Percentiles rank a stretch among this genome's conserved stretches.
Evolutionary conservation across 2,113 vertebrate genomes (phyloP).

Genomic region (Riparia riparia): DNA sequence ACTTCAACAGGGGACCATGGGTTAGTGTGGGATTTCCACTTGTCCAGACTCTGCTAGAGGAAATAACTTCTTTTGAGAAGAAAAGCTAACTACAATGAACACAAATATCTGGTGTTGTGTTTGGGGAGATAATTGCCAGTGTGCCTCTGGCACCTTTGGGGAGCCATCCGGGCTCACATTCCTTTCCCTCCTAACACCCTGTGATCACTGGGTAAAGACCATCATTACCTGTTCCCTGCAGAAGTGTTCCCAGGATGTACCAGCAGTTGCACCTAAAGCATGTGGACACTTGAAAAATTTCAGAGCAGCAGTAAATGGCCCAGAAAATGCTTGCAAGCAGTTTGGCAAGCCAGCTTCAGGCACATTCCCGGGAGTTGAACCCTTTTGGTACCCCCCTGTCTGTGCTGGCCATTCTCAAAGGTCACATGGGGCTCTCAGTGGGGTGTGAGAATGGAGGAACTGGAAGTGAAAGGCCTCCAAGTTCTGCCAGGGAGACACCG

Average conservation of each 20-base stretch:
- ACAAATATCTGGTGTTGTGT: not conserved
- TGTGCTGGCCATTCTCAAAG: not conserved
- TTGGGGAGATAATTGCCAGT: slow-evolving; percentile 1
- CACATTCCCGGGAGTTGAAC: accelerated
- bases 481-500: accelerated
- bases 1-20: not conserved
- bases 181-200: slow-evolving; percentile 11
- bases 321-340: not conserved
- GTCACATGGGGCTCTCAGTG: accelerated
- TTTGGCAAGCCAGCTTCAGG: not conserved
- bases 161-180: not conserved
- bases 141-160: not conserved
- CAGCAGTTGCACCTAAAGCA: not conserved
- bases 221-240: slow-evolving; percentile 28
- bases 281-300: not conserved
- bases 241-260: not conserved
- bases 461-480: not conserved
- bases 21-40: not conserved
- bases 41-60: not conserved
- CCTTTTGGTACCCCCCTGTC: accelerated
- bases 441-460: not conserved
- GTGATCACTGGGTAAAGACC: slow-evolving; percentile 35
- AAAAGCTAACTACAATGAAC: not conserved
- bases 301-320: not conserved
- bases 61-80: not conserved